These are phyloP conservation scores for Sinocyclocheilus grahami DNA, from an alignment of 2,113 vertebrate genomes.

Conservation along the genomic window DNA sequence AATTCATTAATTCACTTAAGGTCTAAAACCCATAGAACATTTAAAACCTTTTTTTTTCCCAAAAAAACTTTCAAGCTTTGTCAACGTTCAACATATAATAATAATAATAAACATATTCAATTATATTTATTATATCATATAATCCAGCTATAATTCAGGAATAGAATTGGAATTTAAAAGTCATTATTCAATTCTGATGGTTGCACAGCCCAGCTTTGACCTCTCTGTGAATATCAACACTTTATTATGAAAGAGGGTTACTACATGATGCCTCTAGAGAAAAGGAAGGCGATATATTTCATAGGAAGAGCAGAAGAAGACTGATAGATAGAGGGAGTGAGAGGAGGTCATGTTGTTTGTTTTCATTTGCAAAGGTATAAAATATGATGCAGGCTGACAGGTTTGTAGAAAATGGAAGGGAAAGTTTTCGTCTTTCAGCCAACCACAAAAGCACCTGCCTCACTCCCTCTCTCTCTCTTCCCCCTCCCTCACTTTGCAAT, in stretches of 20 bases:
- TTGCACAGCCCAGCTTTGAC: background rate
- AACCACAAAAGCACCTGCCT: constrained; percentile 57
- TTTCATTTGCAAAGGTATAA: constrained; percentile 46
- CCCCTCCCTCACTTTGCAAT: constrained; percentile 17
- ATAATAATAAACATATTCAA: no score
- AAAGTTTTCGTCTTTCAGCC: constrained; percentile 47
- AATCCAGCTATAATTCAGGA: no score
- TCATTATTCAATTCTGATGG: background rate
- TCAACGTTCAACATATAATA: no score
- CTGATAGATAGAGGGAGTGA: constrained; percentile 30
- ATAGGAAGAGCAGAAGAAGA: constrained; percentile 47
- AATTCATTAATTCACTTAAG: no score
- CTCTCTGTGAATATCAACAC: background rate
- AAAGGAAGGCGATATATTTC: background rate
- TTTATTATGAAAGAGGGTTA: background rate
- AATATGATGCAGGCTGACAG: constrained; percentile 37
- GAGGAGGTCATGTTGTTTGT: constrained; percentile 39
- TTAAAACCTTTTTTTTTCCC: no score
- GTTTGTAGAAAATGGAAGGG: constrained; percentile 36
- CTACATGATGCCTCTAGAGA: background rate
- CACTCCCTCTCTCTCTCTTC: constrained; percentile 24
- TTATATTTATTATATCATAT: no score
- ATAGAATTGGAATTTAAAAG: background rate
- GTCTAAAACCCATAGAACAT: no score
- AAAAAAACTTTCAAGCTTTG: no score